Evolutionary conservation across 2,797 vertebrate species (phyloP).

Genomic region (Phalanger gymnotis): DNA sequence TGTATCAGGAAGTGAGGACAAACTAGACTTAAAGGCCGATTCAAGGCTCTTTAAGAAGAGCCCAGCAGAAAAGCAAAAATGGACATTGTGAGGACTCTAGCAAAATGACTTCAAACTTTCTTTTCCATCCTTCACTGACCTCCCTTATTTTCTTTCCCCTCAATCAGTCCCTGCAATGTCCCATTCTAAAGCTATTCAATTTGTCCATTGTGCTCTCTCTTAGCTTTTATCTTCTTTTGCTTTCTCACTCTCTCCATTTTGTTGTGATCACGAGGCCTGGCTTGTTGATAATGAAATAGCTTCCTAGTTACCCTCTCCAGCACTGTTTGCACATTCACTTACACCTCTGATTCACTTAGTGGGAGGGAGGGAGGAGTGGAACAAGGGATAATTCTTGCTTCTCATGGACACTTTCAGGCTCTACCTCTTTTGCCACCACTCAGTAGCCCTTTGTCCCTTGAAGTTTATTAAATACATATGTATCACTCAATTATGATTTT

Average conservation of each 20-base stretch:
- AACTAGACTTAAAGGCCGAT: neutral
- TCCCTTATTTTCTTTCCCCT: neutral
- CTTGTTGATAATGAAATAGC: neutral
- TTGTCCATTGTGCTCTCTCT: neutral
- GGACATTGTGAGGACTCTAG: neutral
- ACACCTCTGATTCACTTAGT: neutral
- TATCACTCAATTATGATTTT: neutral
- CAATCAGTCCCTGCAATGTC: neutral
- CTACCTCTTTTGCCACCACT: neutral
- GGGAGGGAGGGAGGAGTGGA: too few species aligned
- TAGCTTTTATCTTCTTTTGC: neutral
- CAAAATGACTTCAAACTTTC: neutral
- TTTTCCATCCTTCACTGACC: neutral
- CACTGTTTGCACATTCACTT: neutral
- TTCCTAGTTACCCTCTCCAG: neutral
- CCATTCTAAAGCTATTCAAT: neutral
- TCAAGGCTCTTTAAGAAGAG: neutral
- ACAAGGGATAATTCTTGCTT: neutral
- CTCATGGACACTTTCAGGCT: neutral
- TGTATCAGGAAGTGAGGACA: neutral
- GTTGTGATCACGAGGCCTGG: neutral
- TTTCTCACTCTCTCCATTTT: neutral
- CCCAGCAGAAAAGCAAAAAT: neutral
- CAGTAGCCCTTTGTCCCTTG: neutral
- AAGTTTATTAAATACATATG: neutral